Percentiles rank a stretch among this genome's conserved stretches.
These are phyloP conservation scores for Bombus superbus DNA, from an alignment of 1,140 invertebrate species.

Conservation along the genomic window DNA sequence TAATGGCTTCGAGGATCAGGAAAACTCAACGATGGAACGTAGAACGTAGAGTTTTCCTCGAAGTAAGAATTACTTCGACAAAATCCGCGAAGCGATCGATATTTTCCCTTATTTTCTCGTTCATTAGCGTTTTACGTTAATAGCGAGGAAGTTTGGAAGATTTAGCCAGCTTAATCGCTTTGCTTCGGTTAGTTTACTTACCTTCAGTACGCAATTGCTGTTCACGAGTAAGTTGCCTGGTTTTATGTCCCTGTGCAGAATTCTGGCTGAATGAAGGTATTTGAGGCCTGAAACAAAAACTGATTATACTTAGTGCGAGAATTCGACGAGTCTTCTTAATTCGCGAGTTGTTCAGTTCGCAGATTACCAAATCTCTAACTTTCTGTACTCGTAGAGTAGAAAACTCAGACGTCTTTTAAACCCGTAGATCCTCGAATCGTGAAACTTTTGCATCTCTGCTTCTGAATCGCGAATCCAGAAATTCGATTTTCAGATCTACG, in stretches of 20 bases:
- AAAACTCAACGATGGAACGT: no score
- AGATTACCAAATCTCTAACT: no score
- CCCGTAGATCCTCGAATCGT: background rate
- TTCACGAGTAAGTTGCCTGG: conserved; percentile 99
- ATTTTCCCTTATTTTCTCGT: background rate
- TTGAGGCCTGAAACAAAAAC: conserved; percentile 91
- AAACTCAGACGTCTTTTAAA: background rate
- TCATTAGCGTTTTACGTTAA: fast-evolving
- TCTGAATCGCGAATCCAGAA: no score
- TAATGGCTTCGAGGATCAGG: no score
- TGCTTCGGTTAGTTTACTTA: conserved; percentile 74
- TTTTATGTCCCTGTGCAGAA: conserved; percentile 99
- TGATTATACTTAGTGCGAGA: background rate
- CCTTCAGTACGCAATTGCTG: conserved; percentile 98
- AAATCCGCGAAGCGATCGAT: no score
- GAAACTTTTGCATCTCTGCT: background rate
- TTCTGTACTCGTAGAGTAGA: no score
- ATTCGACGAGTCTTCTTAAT: background rate
- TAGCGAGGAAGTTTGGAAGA: background rate
- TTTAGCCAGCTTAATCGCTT: no score
- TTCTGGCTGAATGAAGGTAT: conserved; percentile 98
- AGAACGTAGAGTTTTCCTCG: no score
- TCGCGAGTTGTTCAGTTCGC: background rate
- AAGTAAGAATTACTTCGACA: no score
- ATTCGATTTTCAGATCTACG: background rate